phyloP scores from a whole-genome alignment of 2,113 vertebrate species.

The Machaerirhynchus nigripectus region DNA sequence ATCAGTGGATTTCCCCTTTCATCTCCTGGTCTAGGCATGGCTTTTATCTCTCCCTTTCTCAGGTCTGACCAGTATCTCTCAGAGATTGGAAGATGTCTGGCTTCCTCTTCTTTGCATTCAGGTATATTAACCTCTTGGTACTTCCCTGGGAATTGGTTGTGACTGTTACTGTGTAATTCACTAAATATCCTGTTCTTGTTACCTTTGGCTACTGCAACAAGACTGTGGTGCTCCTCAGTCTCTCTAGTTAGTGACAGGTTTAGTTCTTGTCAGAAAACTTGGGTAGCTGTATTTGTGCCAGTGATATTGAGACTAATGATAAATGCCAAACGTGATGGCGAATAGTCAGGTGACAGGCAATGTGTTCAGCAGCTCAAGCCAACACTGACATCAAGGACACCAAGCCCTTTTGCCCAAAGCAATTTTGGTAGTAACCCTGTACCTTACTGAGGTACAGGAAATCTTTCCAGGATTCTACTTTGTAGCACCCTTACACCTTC shows the following conservation, averaged over 20 bases:
- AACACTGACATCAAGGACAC: background rate
- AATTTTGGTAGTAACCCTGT: background rate
- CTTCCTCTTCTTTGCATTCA: background rate
- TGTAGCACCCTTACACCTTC: background rate
- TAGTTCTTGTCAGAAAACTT: background rate
- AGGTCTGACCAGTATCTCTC: background rate
- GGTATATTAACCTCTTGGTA: background rate
- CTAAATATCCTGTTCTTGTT: background rate
- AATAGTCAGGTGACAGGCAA: background rate
- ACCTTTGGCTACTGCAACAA: background rate
- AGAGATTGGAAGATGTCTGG: constrained; percentile 30
- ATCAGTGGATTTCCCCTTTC: background rate
- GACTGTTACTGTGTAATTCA: background rate
- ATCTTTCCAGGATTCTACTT: background rate
- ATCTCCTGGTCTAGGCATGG: background rate
- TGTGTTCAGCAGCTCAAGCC: background rate
- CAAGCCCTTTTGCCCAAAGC: background rate
- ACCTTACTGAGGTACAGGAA: background rate
- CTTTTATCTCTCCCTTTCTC: background rate
- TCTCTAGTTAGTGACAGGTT: background rate
- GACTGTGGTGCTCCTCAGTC: background rate
- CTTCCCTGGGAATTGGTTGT: background rate
- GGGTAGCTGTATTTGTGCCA: background rate
- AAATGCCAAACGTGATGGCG: background rate
- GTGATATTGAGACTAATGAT: background rate